phyloP scores from a whole-genome alignment of 1,140 invertebrate species.

The Bilobella aurantiaca region DNA sequence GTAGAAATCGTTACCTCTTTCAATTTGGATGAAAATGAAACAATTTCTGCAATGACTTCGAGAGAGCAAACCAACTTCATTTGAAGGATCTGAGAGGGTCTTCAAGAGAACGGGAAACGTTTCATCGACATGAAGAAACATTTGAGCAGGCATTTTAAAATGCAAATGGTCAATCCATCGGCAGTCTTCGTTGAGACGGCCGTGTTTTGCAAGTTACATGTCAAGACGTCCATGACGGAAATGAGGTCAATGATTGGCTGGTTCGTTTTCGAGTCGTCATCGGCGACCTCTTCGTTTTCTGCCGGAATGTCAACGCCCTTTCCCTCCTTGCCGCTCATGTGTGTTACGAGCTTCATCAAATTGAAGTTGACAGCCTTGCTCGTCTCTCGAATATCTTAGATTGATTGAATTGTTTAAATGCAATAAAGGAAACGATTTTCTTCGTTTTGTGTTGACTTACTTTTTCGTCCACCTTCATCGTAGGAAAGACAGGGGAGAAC shows the following conservation, averaged over 20 bases:
- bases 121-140: conserved; percentile 69
- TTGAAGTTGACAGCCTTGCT: conserved; percentile 74
- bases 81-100: conserved; percentile 75
- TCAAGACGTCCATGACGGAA: conserved; percentile 72
- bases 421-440: too few relatives aligned
- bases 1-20: background rate
- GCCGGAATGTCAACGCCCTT: background rate
- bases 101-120: conserved; percentile 75
- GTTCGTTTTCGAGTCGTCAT: conserved; percentile 23
- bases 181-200: conserved; percentile 88
- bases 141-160: conserved; percentile 46
- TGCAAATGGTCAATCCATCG: conserved; percentile 81
- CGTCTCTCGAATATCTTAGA: conserved; percentile 73
- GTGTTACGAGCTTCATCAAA: conserved; percentile 67
- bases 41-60: conserved; percentile 80
- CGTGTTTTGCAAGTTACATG: conserved; percentile 68
- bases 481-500: conserved; percentile 83
- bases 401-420: conserved; percentile 8
- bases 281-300: conserved; percentile 13
- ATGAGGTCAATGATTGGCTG: conserved; percentile 52
- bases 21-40: conserved; percentile 45
- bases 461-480: conserved; percentile 61
- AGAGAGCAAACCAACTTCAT: conserved; percentile 85
- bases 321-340: conserved; percentile 16
- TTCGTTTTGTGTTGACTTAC: conserved; percentile 44